These are phyloP conservation scores for Camponotus floridanus DNA, from an alignment of 1,140 invertebrate genomes.

Conservation along the genomic window DNA sequence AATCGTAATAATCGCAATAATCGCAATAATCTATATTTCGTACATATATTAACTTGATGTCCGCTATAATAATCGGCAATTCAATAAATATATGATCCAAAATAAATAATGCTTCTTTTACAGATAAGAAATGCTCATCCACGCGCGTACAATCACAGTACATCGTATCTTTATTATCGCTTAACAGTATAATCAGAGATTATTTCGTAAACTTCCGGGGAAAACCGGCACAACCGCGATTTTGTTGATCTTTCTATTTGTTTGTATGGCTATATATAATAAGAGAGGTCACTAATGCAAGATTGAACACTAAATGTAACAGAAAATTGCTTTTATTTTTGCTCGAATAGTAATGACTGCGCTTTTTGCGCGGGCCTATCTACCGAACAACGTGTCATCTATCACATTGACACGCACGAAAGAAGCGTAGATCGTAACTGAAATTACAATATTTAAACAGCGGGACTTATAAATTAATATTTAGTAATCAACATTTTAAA, in stretches of 20 bases:
- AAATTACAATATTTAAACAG: no score
- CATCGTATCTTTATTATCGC: conserved; percentile 29
- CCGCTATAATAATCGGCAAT: not conserved
- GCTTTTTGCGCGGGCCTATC: no score
- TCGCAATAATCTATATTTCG: not conserved
- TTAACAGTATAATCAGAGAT: not conserved
- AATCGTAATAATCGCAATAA: not conserved
- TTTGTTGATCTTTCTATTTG: conserved; percentile 10
- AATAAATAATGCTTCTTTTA: conserved; percentile 14
- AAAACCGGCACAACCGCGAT: not conserved
- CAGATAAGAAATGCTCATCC: conserved; percentile 25
- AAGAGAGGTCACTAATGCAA: no score
- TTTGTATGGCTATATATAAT: no score
- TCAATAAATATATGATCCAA: not conserved
- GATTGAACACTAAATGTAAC: no score
- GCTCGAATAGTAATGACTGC: no score
- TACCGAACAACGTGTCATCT: no score
- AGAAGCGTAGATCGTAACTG: no score
- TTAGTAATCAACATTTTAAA: no score
- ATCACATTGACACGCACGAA: no score
- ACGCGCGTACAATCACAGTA: not conserved
- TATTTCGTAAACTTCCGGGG: conserved; percentile 37
- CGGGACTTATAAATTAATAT: no score
- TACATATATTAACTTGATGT: conserved; percentile 6
- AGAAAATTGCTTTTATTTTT: no score